phyloP scores from a whole-genome alignment of 2,888 invertebrate species.

The Catocala sponsa region DNA sequence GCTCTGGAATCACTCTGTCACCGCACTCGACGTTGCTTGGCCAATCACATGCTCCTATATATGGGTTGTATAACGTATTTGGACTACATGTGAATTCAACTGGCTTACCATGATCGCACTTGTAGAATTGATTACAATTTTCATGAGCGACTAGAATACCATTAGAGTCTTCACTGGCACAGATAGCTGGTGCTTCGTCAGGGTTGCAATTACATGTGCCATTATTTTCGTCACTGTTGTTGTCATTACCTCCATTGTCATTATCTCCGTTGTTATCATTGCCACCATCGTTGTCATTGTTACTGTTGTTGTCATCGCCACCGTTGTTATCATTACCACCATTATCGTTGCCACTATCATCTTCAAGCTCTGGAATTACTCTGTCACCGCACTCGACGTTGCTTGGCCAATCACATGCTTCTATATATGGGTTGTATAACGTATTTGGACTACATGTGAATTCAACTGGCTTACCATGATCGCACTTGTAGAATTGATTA shows the following conservation, averaged over 20 bases:
- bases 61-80: conserved; percentile 54
- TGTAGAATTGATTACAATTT: conserved; percentile 60
- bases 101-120: conserved; percentile 52
- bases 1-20: conserved; percentile 46
- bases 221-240: conserved; percentile 5
- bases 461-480: conserved; percentile 39
- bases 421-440: conserved; percentile 47
- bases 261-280: conserved; percentile 9
- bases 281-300: conserved; percentile 7
- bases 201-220: conserved; percentile 51
- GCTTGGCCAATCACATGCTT: conserved; percentile 51
- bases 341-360: conserved; percentile 11
- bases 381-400: conserved; percentile 45
- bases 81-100: conserved; percentile 47
- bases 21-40: conserved; percentile 60
- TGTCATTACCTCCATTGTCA: conserved; percentile 9
- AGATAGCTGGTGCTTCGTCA: conserved; percentile 54
- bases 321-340: not conserved
- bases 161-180: conserved; percentile 47
- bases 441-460: conserved; percentile 32
- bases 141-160: conserved; percentile 58
- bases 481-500: conserved; percentile 53
- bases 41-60: conserved; percentile 58
- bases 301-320: conserved; percentile 3
- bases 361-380: conserved; percentile 21